A percentile compares a stretch with the other conserved stretches of the same genome.
These are phyloP conservation scores for Bellardia pandia DNA, from an alignment of 2,888 invertebrate species.

Conservation along the genomic window DNA sequence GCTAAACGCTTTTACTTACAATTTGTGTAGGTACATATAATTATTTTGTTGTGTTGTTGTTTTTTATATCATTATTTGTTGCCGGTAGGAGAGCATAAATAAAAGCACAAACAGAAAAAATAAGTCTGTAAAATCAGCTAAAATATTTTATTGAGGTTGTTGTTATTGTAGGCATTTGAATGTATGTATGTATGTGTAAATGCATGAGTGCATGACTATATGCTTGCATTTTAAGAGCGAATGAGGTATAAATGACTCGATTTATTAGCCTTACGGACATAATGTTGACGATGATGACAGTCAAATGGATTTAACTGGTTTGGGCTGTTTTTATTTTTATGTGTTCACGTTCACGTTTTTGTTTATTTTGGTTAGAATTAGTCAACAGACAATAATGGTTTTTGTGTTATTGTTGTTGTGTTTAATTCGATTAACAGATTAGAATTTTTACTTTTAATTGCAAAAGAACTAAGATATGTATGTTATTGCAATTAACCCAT, in stretches of 20 bases:
- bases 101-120: background rate
- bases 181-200: background rate
- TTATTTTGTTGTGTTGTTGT: background rate
- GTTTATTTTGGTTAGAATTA: background rate
- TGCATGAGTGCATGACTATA: background rate
- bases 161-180: too few relatives aligned
- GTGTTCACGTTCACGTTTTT: background rate
- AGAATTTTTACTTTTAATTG: background rate
- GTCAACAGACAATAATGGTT: constrained; percentile 26
- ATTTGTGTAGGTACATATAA: too few relatives aligned
- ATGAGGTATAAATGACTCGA: constrained; percentile 10
- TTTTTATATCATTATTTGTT: background rate
- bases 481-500: background rate
- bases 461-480: too few relatives aligned
- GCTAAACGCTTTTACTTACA: background rate
- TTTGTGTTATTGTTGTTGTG: background rate
- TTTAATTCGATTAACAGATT: background rate
- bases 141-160: too few relatives aligned
- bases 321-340: background rate
- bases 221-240: background rate
- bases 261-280: constrained; percentile 24
- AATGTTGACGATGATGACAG: constrained; percentile 1
- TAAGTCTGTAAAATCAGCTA: background rate
- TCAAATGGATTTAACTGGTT: background rate
- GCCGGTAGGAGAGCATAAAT: constrained; percentile 5